A percentile compares a stretch with the other conserved stretches of the same genome.
Conservation (phyloP, 1,140 invertebrate genomes). For the Macrostomum lignano region DNA sequence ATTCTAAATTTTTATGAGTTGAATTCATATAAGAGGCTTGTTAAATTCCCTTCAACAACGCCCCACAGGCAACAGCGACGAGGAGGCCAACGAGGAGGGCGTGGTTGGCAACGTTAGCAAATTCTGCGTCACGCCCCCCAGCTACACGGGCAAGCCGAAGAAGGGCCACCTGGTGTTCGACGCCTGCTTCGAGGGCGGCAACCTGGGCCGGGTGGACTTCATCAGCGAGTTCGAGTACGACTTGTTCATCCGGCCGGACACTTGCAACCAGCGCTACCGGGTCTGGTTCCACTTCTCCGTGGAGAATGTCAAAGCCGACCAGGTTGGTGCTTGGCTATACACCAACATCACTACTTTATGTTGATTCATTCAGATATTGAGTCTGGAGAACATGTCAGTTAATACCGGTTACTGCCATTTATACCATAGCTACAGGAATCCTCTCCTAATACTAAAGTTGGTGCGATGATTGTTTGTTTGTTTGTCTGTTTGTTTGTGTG, state of each 20-base stretch:
- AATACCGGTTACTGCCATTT: too few species aligned
- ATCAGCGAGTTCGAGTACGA: slow-evolving; percentile 81
- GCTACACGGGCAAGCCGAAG: slow-evolving; percentile 71
- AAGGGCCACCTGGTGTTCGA: slow-evolving; percentile 80
- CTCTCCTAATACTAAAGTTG: too few species aligned
- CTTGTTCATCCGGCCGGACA: slow-evolving; percentile 73
- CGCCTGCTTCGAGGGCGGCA: slow-evolving; percentile 70
- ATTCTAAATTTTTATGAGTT: too few species aligned
- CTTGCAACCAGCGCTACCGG: slow-evolving; percentile 60
- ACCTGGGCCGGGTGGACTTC: slow-evolving; percentile 69
- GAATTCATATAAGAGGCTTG: too few species aligned
- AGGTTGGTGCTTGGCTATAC: slow-evolving; percentile 34
- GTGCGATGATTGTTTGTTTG: too few species aligned
- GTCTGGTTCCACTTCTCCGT: slow-evolving; percentile 96
- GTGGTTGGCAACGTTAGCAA: slow-evolving; percentile 72
- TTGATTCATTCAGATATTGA: too few species aligned
- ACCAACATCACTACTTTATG: too few species aligned
- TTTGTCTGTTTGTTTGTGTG: too few species aligned
- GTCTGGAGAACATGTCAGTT: too few species aligned
- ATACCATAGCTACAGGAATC: too few species aligned
- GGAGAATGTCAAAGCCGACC: slow-evolving; percentile 69
- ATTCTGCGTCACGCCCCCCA: slow-evolving; percentile 42
- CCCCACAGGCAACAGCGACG: slow-evolving; percentile 47
- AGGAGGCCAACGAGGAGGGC: slow-evolving; percentile 65
- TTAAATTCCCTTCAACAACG: too few species aligned